Percentiles rank a stretch among this genome's conserved stretches.
These are phyloP conservation scores for Mamestra brassicae DNA, from an alignment of 2,888 invertebrate species.

Conservation along the genomic window DNA sequence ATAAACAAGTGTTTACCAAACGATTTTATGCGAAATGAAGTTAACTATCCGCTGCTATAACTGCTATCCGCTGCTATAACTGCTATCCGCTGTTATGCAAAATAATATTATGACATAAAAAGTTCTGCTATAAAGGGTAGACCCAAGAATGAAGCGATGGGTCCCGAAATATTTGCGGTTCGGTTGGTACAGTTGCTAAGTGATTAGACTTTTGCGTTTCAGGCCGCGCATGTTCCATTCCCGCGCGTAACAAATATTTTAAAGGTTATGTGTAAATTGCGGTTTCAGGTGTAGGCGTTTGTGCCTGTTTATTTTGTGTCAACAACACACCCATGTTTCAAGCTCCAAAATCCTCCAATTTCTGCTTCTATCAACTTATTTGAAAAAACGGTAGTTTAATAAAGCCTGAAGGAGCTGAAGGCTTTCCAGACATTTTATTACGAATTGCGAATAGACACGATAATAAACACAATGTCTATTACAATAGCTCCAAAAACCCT, in stretches of 20 bases:
- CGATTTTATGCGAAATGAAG: too few species aligned
- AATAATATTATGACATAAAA: too few species aligned
- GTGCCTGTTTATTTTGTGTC: background rate
- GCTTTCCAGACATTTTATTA: background rate
- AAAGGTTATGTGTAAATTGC: background rate
- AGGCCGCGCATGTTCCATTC: background rate
- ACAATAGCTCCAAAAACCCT: conserved; percentile 64
- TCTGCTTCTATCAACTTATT: background rate
- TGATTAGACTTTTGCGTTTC: conserved; percentile 6
- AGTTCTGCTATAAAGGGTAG: too few species aligned
- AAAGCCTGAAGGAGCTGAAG: background rate
- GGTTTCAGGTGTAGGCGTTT: background rate
- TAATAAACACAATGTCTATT: conserved; percentile 19
- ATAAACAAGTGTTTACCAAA: too few species aligned
- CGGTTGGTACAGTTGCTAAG: background rate
- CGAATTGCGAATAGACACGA: background rate
- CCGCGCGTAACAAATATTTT: background rate
- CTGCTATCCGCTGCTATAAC: too few species aligned
- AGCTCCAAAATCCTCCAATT: background rate
- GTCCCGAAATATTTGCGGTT: background rate
- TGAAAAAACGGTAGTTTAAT: background rate
- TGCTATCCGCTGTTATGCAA: too few species aligned
- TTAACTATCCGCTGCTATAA: too few species aligned
- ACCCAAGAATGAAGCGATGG: background rate
- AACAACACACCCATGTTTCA: background rate